Percentiles rank a stretch among this genome's conserved stretches.
Conservation (phyloP, 2,113 vertebrate species). For the Dasyurus viverrinus region DNA sequence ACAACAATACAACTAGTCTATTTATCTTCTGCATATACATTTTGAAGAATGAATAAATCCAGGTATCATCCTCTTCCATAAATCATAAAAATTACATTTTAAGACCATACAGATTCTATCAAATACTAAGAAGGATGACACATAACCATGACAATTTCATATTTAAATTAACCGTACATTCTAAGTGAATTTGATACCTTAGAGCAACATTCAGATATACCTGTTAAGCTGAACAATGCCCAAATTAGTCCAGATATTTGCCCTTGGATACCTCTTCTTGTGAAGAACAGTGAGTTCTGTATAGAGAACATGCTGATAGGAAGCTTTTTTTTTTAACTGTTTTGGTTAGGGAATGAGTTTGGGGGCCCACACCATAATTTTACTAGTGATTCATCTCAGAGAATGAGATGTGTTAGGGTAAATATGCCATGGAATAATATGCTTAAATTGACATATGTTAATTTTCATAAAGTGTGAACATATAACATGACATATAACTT, state of each 20-base stretch:
- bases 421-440: neutral
- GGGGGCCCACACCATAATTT: too few relatives aligned
- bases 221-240: neutral
- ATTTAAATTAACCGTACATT: constrained; percentile 22
- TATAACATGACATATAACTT: neutral
- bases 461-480: neutral
- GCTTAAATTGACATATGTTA: neutral
- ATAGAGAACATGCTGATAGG: neutral
- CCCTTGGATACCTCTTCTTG: neutral
- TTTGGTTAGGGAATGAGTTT: too few relatives aligned
- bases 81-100: neutral
- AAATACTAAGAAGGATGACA: neutral
- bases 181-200: constrained; percentile 1
- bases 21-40: neutral
- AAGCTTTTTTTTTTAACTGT: neutral
- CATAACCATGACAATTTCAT: neutral
- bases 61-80: neutral
- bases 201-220: constrained; percentile 8
- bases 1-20: neutral
- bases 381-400: too few relatives aligned
- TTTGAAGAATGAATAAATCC: neutral
- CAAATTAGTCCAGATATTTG: neutral
- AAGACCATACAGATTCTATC: neutral
- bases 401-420: neutral
- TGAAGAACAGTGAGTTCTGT: neutral